Evolutionary conservation across 2,797 vertebrate species (phyloP), one percentile per base, ranked within the genome.

Genomic region (Micropoecilia bifurca): DNA sequence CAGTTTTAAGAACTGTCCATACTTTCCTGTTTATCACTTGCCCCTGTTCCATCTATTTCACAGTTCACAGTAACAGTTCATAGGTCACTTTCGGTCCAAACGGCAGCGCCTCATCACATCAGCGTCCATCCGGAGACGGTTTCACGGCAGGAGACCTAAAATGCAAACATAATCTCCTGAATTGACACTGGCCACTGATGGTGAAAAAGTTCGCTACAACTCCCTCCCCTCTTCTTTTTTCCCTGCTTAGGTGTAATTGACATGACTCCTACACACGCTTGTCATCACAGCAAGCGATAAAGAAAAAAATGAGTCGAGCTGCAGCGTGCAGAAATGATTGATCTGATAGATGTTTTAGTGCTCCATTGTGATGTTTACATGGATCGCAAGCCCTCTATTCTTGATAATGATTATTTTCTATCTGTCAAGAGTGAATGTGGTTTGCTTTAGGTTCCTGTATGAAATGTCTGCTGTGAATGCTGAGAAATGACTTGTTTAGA

Each of bases 231-330:
- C 48, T 30, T 36, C 48, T 66, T 73, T 8, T 69, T 75, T 74
- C 75, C 47, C 76, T 47, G 69, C 83, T 87, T 85, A 77, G 80
- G 85, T 83, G 84, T 90, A 93, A 92, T 89, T 91, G 89, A 91
- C 90, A 88, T 82, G 86, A 88, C 89, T 93, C 89, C 90, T 87
- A 82, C 89, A 90, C 89, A 89, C 91, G 90, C 90, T 87, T 89
- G 91, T 90, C 89, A 88, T 81, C 85, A 68, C 84, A 86, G 88
- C 73, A 12, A 82, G 85, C 14, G 72, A 80, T 86, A 77, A 39
- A 39, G 6, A 39, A 89, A 83, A 91, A 88, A 89, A 68, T 28
- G 81, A 91, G 84, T 82, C 22, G 4, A 80, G 73, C 82, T 28
- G 61, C 72, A 13, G 55, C 57, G 74, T 20, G 78, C 78, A 41